These are phyloP conservation scores for Melitaea athalia DNA, from an alignment of 2,888 invertebrate genomes.

Conservation along the genomic window DNA sequence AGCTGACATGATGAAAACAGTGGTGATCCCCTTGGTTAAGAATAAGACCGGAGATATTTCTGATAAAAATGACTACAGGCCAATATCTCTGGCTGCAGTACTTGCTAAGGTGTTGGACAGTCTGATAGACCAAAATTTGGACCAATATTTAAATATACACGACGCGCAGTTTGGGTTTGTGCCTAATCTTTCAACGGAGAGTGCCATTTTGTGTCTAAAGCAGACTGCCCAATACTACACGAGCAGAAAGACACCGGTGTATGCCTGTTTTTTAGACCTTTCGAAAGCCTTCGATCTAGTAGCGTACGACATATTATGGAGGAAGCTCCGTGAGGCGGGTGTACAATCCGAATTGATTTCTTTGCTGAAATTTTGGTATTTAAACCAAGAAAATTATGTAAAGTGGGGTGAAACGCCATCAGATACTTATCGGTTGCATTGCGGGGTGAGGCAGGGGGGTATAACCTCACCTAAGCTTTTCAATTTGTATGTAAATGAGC, in stretches of 20 bases:
- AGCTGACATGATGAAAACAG: background rate
- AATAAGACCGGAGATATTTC: background rate
- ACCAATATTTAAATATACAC: background rate
- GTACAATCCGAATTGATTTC: background rate
- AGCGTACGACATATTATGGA: conserved; percentile 23
- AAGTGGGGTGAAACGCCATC: conserved; percentile 21
- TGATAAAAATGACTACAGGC: background rate
- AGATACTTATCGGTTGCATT: conserved; percentile 5
- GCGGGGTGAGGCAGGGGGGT: conserved; percentile 35
- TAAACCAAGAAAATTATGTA: conserved; percentile 32
- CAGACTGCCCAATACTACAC: conserved; percentile 30
- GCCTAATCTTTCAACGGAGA: conserved; percentile 1
- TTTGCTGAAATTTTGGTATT: conserved; percentile 36
- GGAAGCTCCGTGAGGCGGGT: conserved; percentile 13
- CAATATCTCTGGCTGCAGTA: background rate
- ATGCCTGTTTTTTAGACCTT: conserved; percentile 27
- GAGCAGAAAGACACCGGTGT: conserved; percentile 21
- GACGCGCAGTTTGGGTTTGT: background rate
- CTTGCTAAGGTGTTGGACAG: conserved; percentile 7
- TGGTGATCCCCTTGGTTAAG: background rate
- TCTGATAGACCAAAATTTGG: conserved; percentile 1
- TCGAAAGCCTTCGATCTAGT: conserved; percentile 33
- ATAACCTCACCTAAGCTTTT: conserved; percentile 30
- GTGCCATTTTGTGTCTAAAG: conserved; percentile 14
- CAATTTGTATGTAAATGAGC: conserved; percentile 25